Evolutionary conservation across 2,113 vertebrate genomes (phyloP), one percentile per base, ranked within the genome.

Genomic region (Anoura caudifer): DNA sequence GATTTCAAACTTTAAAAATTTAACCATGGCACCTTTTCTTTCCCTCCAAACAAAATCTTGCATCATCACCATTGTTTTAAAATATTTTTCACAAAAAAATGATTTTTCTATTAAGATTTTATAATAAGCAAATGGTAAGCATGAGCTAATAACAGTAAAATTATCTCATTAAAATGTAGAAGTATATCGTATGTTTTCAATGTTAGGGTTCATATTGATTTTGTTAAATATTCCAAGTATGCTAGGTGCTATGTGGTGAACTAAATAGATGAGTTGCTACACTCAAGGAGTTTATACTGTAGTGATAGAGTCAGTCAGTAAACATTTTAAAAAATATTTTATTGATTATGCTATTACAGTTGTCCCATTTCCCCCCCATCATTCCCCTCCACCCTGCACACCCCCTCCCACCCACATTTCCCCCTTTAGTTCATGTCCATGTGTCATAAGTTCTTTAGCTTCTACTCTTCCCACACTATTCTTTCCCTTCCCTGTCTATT

Each of bases 1-100:
- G 22, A 85, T 76, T 92, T 95, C 54, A 84, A 85, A 90, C 38
- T 47, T 94, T n/a, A 85, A 76, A 47, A 47, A 81, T 14, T 86
- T 61, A 65, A 75, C 20, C 70, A 87, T 33, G 63, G 36, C 16
- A 70, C 13, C 56, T 85, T 77, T 93, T 80, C 28, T 91, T 63
- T 20, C 41, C 11, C 45, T 45, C 28, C 13, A 26, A 72, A 84
- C 84, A 95, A 84, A 95, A 96, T 91, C 52, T 92, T 83, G 43
- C 9, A 43, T 63, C 56, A 43, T 45, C 56, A 20, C 10, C 6
- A 20, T 61, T 63, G 56, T 83, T 63, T 82, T 63, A 33, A 83
- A 83, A 63, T 63, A 28, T 45, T 33, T 45, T 81, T 63, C 36
- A 31, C 9, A 82, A 41, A 82, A 41, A 61, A 54, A 5, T 6